These are phyloP conservation scores for Galerucella nymphaeae DNA, from an alignment of 2,888 invertebrate genomes.

Conservation along the genomic window DNA sequence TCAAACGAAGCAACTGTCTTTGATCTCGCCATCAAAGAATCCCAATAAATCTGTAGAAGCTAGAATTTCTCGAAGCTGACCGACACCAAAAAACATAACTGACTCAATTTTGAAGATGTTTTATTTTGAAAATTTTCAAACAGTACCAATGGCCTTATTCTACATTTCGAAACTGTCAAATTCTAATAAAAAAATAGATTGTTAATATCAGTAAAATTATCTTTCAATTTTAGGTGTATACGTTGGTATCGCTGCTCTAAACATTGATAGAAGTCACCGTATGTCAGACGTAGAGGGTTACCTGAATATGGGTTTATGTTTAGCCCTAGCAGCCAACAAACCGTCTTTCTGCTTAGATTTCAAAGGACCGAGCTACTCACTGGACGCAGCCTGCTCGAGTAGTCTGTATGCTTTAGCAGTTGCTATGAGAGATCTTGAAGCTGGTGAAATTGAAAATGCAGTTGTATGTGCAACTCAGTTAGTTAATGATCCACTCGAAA, in stretches of 20 bases:
- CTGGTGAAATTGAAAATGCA: constrained; percentile 42
- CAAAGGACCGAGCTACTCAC: constrained; percentile 51
- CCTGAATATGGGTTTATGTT: constrained; percentile 40
- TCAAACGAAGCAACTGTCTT: no score
- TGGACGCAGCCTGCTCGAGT: constrained; percentile 54
- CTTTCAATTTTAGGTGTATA: constrained; percentile 45
- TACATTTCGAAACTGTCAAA: no score
- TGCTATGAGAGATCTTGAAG: constrained; percentile 46
- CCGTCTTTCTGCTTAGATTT: constrained; percentile 52
- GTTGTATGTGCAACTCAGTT: constrained; percentile 46
- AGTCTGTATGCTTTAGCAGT: constrained; percentile 47
- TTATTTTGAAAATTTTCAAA: no score
- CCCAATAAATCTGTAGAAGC: no score
- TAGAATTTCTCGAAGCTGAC: no score
- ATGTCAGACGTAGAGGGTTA: constrained; percentile 44
- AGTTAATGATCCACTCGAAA: constrained; percentile 48
- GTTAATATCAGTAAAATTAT: background rate
- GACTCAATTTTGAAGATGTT: no score
- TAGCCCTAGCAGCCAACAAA: constrained; percentile 47
- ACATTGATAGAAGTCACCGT: constrained; percentile 23
- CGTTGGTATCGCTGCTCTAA: constrained; percentile 36
- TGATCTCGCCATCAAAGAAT: no score
- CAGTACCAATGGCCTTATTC: no score
- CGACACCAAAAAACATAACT: no score
- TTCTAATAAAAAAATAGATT: no score